Conservation (phyloP, 1,140 invertebrate species). For the Apolygus lucorum region DNA sequence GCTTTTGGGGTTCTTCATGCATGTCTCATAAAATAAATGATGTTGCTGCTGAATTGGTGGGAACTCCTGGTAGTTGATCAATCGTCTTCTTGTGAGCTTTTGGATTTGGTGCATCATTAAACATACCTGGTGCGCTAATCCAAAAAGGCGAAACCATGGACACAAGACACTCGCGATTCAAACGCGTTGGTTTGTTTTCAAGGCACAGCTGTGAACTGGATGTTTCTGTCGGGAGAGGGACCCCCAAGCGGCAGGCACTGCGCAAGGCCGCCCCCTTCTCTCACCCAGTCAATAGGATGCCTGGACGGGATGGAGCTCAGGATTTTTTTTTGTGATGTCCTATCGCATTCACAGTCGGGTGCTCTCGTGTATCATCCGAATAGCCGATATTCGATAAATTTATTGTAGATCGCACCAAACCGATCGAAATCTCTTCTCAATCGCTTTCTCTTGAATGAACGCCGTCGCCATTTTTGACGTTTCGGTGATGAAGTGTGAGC, state of each 20-base stretch:
- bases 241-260: neutral
- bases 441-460: no score
- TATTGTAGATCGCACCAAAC: no score
- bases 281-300: slow-evolving; percentile 9
- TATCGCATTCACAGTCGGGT: neutral
- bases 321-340: neutral
- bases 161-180: neutral
- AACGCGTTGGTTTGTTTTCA: slow-evolving; percentile 11
- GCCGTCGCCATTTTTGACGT: no score
- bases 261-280: slow-evolving; percentile 18
- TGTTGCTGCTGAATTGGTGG: no score
- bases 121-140: slow-evolving; percentile 8
- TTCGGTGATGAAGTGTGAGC: no score
- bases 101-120: no score
- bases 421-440: no score
- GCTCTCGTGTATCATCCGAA: neutral
- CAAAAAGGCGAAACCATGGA: slow-evolving; percentile 16
- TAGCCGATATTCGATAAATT: no score
- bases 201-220: slow-evolving; percentile 23
- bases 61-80: no score
- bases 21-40: no score
- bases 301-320: neutral
- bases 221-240: slow-evolving; percentile 2
- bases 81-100: no score
- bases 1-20: no score